Evolutionary conservation across 1,140 invertebrate genomes (phyloP), one percentile per base, ranked within the genome.

Genomic region (Ptiloglossa arizonensis): DNA sequence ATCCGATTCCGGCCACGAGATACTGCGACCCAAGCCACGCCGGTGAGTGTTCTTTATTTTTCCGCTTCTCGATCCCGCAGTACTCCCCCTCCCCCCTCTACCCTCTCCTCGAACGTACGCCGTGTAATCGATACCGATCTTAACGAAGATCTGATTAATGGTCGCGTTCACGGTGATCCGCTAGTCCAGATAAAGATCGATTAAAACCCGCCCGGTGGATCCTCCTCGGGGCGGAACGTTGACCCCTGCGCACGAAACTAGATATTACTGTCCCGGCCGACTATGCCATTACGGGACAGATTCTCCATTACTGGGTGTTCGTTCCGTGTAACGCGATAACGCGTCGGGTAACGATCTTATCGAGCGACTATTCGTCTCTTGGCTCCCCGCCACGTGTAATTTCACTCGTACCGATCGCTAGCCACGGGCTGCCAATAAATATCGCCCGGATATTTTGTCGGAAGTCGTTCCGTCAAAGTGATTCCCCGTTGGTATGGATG

Each of bases 1-100:
- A 84, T 94, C 95, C 8, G 95, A 96, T 89, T 94, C 95, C 76
- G 96, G 95, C 83, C 96, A 97, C 91, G 96, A 97, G 91, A 97
- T 97, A 89, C 94, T 97, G 69, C 93, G 97, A 82, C 97, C 97
- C 13, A 97, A 97, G 91, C 97, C 97, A 5, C 94, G 97, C 91
- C 96, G 97, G 97, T 97, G 92, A 93, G 89, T 87, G 48, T 72
- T 54, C 68, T 50, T 52, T 67, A 48, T 46, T 60, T 56, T 24
- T 60, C 50, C 57, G 72, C 38, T 44, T 56, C n/a, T 44, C 5
- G 19, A 0, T 66, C 19, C 19, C n/a, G n/a, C n/a, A n/a, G n/a
- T n/a, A n/a, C n/a, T n/a, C 24, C 35, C 22, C 50, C 22, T 19
- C 17, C 56, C 19, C 41, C 8, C 15, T 35, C 15, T 15, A 19